These are phyloP conservation scores for Thomomys bottae DNA, from an alignment of 2,113 vertebrate species.

Conservation along the genomic window DNA sequence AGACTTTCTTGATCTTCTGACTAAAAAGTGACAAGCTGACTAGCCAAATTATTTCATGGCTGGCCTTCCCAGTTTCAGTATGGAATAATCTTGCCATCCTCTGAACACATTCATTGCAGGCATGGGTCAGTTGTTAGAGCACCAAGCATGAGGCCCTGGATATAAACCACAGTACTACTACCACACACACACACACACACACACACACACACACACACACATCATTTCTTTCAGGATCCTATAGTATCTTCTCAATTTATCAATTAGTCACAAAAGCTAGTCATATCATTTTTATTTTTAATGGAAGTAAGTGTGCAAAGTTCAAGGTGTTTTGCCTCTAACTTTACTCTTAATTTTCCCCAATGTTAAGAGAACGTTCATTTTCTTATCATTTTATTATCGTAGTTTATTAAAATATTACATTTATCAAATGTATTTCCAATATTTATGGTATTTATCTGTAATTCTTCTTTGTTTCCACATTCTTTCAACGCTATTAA, in stretches of 20 bases:
- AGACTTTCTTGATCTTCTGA: neutral
- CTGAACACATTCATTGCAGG: constrained; percentile 4
- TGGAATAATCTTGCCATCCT: neutral
- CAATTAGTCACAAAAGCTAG: neutral
- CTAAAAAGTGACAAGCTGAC: neutral
- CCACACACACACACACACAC: no score
- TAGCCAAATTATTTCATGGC: neutral
- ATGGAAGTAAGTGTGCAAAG: neutral
- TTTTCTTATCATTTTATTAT: neutral
- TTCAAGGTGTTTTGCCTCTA: constrained; percentile 30
- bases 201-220: no score
- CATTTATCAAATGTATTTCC: neutral
- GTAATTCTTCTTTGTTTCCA: neutral
- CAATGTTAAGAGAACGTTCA: constrained; percentile 25
- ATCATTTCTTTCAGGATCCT: neutral
- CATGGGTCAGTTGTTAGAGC: no score
- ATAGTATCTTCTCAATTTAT: constrained; percentile 16
- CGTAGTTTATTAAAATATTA: neutral
- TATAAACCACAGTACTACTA: no score
- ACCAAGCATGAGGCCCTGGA: no score
- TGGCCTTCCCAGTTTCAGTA: neutral
- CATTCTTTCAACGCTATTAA: constrained; percentile 32
- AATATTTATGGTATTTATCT: neutral
- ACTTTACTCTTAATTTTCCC: constrained; percentile 48
- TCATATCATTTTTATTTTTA: neutral